These are phyloP conservation scores for Equus quagga DNA, from an alignment of 2,113 vertebrate genomes.

Conservation along the genomic window DNA sequence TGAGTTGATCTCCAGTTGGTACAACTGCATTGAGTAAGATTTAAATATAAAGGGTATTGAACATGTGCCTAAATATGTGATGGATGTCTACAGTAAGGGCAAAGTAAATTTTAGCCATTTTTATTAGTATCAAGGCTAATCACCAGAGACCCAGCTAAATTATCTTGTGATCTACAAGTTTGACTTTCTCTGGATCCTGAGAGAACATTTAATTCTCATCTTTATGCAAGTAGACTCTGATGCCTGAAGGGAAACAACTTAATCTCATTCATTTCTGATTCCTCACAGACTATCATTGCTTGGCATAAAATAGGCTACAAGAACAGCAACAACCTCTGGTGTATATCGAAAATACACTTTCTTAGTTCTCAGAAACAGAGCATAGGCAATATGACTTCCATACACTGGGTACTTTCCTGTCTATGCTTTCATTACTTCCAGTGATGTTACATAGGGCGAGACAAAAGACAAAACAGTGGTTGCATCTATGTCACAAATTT, in stretches of 20 bases:
- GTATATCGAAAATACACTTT: background rate
- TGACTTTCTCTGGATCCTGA: background rate
- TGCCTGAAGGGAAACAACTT: background rate
- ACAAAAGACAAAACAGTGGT: background rate
- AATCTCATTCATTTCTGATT: background rate
- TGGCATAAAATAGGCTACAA: background rate
- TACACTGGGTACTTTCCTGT: background rate
- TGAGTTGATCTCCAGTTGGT: background rate
- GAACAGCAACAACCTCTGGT: background rate
- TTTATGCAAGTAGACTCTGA: background rate
- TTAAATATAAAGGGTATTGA: background rate
- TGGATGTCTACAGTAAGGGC: background rate
- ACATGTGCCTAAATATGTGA: background rate
- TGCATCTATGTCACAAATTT: no score
- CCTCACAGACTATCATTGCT: background rate
- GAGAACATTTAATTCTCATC: background rate
- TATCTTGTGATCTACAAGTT: background rate
- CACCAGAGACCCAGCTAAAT: background rate
- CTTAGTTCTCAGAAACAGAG: background rate
- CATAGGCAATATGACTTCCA: rapidly evolving
- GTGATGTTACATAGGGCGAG: no score
- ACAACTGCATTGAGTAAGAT: no score
- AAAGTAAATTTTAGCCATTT: background rate
- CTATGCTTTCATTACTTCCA: background rate
- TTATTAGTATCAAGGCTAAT: background rate